Evolutionary conservation across 2,113 vertebrate genomes (phyloP), one percentile per base, ranked within the genome.

Genomic region (Notothenia coriiceps): DNA sequence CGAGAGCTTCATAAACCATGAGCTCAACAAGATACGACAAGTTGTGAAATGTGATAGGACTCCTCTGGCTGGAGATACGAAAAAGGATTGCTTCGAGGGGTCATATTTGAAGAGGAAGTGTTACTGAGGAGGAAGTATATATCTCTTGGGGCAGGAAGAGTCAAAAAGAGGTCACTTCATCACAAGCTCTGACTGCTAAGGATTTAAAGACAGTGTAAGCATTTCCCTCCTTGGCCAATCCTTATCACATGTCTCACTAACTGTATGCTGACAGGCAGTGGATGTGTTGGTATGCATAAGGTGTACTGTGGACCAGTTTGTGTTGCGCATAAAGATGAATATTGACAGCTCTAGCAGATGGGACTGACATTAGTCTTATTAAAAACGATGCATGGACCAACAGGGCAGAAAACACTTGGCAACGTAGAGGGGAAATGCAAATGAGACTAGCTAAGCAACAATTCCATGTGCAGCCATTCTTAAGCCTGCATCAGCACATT

Each of bases 311-410:
- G 35, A 33, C n/a, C 46, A 59, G 35, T 69, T 84, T 77, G 46
- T 79, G 44, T 49, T 70, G 52, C 70, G 83, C 47, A 71, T 90
- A 74, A 86, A 87, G 70, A 66, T 69, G 61, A 68, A 81, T 80
- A 70, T 76, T 73, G 71, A 87, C 77, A 85, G 75, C 64, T 59
- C 10, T 82, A 63, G 71, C 88, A 79, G 15, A 83, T 85, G 73
- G 88, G 71, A 64, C 47, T 46, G 64, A 56, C 44, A 61, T 88
- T 74, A 79, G 75, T 74, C 67, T 52, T 49, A 85, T 83, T 83
- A 75, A 54, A 52, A 49, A 83, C 72, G 65, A 61, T 83, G 57
- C 70, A 20, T 1, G 33, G 85, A 82, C 80, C 82, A 63, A 43
- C 50, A 63, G 69, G 66, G 66, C 47, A 56, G 66, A 69, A 78